Conservation (phyloP, 30 jellyfish, hydroid and myxozoan genomes). For the Hydra vulgaris region DNA sequence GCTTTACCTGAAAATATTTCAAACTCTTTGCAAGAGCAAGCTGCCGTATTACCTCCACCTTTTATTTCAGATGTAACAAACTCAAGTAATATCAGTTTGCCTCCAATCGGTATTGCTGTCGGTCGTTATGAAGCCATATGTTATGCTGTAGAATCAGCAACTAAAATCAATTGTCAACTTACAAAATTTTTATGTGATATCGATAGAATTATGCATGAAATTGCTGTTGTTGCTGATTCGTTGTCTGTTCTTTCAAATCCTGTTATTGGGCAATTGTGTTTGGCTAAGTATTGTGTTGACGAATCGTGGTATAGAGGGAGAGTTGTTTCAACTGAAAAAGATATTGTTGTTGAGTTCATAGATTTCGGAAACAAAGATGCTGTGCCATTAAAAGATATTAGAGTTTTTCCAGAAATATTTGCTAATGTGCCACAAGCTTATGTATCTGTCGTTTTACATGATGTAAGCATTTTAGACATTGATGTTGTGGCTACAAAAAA, state of each 20-base stretch:
- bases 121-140: not conserved
- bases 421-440: slow-evolving; percentile 48
- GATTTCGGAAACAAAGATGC: slow-evolving; percentile 52
- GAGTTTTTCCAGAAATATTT: slow-evolving; percentile 20
- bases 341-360: slow-evolving; percentile 37
- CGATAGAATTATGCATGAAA: slow-evolving; percentile 32
- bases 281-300: slow-evolving; percentile 38
- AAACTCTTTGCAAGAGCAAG: not conserved
- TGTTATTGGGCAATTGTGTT: slow-evolving; percentile 18
- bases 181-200: slow-evolving; percentile 19
- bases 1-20: slow-evolving; percentile 29
- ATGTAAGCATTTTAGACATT: slow-evolving; percentile 52
- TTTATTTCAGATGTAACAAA: not conserved
- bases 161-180: slow-evolving; percentile 12
- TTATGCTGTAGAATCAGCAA: slow-evolving; percentile 14
- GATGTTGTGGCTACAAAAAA: slow-evolving; percentile 24
- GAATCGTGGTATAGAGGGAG: slow-evolving; percentile 58
- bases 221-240: slow-evolving; percentile 28
- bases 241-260: slow-evolving; percentile 13
- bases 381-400: slow-evolving; percentile 13
- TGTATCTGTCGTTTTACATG: slow-evolving; percentile 33
- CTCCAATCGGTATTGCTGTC: not conserved
- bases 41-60: not conserved
- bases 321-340: slow-evolving; percentile 8
- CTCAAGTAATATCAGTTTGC: not conserved